Conservation (phyloP, 64 coral and sea anemone genomes). For the Porites lutea region DNA sequence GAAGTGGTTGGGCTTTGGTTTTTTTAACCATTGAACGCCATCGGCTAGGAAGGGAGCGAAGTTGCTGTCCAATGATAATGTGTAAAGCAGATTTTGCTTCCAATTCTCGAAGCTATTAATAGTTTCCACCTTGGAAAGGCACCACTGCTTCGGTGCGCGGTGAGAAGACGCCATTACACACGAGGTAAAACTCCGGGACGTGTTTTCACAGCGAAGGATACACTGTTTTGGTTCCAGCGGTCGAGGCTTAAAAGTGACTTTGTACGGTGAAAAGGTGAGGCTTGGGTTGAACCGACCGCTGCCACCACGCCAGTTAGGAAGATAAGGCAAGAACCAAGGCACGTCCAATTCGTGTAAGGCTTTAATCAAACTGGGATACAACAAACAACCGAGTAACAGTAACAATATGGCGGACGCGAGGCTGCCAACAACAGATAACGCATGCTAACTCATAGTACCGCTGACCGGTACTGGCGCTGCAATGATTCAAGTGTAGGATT, state of each 20-base stretch:
- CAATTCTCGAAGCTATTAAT: conserved; percentile 62
- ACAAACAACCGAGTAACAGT: not conserved
- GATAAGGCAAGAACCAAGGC: too few species aligned
- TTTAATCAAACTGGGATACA: too few species aligned
- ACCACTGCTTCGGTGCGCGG: conserved; percentile 60
- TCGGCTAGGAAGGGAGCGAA: conserved; percentile 44
- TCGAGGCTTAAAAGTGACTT: conserved; percentile 3
- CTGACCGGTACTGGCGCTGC: too few species aligned
- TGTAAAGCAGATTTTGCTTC: conserved; percentile 61
- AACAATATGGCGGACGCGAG: too few species aligned
- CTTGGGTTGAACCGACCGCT: conserved; percentile 21
- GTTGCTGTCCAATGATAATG: conserved; percentile 46
- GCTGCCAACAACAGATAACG: too few species aligned
- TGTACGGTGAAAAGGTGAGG: not conserved
- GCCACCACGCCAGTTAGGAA: too few species aligned
- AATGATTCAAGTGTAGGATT: too few species aligned
- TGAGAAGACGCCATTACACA: conserved; percentile 40
- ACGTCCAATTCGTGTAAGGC: too few species aligned
- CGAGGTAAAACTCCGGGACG: not conserved
- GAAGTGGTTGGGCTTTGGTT: conserved; percentile 14
- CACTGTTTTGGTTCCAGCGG: conserved; percentile 37
- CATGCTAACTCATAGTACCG: too few species aligned
- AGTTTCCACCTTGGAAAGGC: conserved; percentile 51
- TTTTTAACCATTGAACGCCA: conserved; percentile 23
- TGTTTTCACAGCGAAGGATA: conserved; percentile 35